Conservation (phyloP, 2,888 invertebrate genomes). For the Eurois occulta region DNA sequence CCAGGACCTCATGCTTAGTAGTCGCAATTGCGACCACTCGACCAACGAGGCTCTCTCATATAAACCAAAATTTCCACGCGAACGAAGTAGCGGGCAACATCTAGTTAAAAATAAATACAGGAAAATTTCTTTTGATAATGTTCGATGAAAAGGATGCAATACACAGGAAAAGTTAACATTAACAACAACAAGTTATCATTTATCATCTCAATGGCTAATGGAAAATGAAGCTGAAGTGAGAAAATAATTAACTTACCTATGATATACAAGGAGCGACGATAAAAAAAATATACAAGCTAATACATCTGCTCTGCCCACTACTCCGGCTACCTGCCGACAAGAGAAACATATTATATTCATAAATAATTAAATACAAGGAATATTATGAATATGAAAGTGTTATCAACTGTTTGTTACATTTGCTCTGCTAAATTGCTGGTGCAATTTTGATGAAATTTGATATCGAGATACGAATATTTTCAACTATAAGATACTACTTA, state of each 20-base stretch:
- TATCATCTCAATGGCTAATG: neutral
- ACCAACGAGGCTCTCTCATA: too few relatives aligned
- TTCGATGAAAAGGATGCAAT: neutral
- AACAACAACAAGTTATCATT: too few relatives aligned
- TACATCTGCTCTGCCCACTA: constrained; percentile 97
- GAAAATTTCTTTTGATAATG: neutral
- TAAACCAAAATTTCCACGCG: too few relatives aligned
- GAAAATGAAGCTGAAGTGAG: neutral
- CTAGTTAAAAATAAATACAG: neutral
- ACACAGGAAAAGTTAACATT: neutral
- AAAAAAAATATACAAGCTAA: constrained; percentile 96
- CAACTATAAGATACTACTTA: neutral
- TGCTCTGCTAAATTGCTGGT: too few relatives aligned
- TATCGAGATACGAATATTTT: neutral
- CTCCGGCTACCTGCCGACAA: constrained; percentile 94
- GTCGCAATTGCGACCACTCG: too few relatives aligned
- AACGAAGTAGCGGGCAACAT: too few relatives aligned
- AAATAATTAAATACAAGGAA: neutral
- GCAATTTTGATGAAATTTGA: neutral
- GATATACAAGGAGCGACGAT: constrained; percentile 94
- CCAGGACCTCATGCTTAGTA: too few relatives aligned
- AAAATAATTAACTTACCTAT: constrained; percentile 91
- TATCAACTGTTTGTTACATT: too few relatives aligned
- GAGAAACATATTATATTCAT: constrained; percentile 33
- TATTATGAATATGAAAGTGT: too few relatives aligned